Percentiles rank a stretch among this genome's conserved stretches.
These are phyloP conservation scores for Cyanoliseus patagonus DNA, from an alignment of 2,113 vertebrate genomes.

Conservation along the genomic window DNA sequence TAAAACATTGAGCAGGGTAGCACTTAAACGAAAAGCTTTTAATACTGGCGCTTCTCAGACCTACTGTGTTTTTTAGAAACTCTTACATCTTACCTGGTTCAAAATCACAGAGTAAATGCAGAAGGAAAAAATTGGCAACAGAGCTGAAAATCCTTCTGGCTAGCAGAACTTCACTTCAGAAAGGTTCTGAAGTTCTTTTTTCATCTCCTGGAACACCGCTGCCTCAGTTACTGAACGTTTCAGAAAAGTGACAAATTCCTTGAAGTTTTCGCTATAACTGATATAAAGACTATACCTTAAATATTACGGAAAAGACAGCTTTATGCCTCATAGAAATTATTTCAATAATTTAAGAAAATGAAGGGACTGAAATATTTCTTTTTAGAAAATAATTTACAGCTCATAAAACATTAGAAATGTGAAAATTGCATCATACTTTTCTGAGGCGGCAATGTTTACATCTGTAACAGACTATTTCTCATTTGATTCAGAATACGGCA, in stretches of 20 bases:
- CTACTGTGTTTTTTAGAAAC: not conserved
- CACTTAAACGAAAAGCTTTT: not conserved
- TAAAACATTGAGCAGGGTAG: conserved; percentile 16
- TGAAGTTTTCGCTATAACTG: not conserved
- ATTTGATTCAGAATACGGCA: not conserved
- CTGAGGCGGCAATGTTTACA: accelerated
- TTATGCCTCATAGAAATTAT: not conserved
- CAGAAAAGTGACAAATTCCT: not conserved
- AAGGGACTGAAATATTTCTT: not conserved
- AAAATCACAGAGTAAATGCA: not conserved
- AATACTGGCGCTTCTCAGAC: not conserved
- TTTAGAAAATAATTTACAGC: not conserved
- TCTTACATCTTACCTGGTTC: not conserved
- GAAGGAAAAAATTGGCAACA: not conserved
- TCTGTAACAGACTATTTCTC: not conserved
- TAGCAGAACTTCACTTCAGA: not conserved
- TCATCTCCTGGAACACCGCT: not conserved
- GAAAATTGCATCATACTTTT: not conserved
- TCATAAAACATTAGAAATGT: not conserved
- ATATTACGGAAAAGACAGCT: not conserved
- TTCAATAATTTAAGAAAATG: not conserved
- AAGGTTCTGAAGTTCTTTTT: not conserved
- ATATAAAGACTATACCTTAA: not conserved
- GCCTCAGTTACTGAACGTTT: not conserved
- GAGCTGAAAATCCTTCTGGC: not conserved